Evolutionary conservation across 1,140 invertebrate species (phyloP).

Genomic region (Drosophila arawakana): DNA sequence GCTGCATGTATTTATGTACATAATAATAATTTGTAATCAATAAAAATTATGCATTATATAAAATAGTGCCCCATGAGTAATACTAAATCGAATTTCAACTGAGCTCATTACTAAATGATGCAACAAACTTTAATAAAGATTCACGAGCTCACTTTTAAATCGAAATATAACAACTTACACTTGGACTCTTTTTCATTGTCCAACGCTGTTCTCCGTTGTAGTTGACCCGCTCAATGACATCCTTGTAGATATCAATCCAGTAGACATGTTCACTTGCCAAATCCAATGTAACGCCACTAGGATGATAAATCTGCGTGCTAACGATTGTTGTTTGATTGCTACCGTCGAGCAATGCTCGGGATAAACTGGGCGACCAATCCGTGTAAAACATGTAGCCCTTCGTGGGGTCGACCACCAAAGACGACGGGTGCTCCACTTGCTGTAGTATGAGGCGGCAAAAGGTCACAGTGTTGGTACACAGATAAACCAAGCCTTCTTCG

Average conservation of each 20-base stretch:
- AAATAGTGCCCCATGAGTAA: too few relatives aligned
- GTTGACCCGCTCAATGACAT: slow-evolving; percentile 89
- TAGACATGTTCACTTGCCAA: slow-evolving; percentile 90
- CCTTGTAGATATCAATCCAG: slow-evolving; percentile 92
- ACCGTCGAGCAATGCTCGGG: slow-evolving; percentile 88
- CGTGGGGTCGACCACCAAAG: slow-evolving; percentile 92
- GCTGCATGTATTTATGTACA: too few relatives aligned
- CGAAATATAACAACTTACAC: slow-evolving; percentile 71
- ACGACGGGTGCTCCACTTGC: slow-evolving; percentile 89
- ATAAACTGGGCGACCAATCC: slow-evolving; percentile 90
- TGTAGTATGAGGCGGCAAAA: slow-evolving; percentile 89
- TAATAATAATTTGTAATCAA: not conserved
- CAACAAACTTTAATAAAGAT: not conserved
- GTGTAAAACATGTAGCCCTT: slow-evolving; percentile 92
- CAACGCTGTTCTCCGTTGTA: slow-evolving; percentile 89
- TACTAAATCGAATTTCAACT: too few relatives aligned
- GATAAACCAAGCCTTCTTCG: slow-evolving; percentile 89
- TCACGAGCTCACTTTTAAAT: not conserved
- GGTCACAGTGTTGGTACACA: slow-evolving; percentile 88
- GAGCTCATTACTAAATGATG: too few relatives aligned
- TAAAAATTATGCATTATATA: too few relatives aligned
- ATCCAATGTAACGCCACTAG: slow-evolving; percentile 89
- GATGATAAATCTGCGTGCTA: slow-evolving; percentile 89
- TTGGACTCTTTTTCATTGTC: slow-evolving; percentile 87
- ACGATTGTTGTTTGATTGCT: slow-evolving; percentile 86